These are phyloP conservation scores for Poeciliopsis paucimaculata DNA, from an alignment of 2,797 vertebrate species.

Conservation along the genomic window DNA sequence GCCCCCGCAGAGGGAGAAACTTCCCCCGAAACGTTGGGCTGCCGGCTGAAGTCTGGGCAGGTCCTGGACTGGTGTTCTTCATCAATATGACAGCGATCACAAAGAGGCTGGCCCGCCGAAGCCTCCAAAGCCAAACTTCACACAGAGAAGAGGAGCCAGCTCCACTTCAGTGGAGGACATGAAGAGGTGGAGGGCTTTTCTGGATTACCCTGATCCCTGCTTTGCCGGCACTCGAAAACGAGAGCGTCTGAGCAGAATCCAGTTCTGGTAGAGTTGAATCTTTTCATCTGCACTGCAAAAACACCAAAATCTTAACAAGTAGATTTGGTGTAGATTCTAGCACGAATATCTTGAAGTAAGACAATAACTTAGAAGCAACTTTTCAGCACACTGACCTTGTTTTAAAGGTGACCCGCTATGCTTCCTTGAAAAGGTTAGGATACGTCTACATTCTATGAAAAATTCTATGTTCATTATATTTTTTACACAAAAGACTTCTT, in stretches of 20 bases:
- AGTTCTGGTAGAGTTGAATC: slow-evolving; percentile 11
- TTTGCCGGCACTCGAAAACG: slow-evolving; percentile 42
- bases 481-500: too few relatives aligned
- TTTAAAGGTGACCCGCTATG: too few relatives aligned
- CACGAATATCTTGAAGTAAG: too few relatives aligned
- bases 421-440: too few relatives aligned
- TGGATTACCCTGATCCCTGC: slow-evolving; percentile 70
- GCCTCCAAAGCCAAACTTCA: slow-evolving; percentile 65
- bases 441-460: too few relatives aligned
- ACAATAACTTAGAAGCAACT: too few relatives aligned
- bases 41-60: slow-evolving; percentile 46
- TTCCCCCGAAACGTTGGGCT: slow-evolving; percentile 7
- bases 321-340: too few relatives aligned
- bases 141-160: slow-evolving; percentile 60
- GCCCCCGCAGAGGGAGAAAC: slow-evolving; percentile 34
- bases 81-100: slow-evolving; percentile 61
- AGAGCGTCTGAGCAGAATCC: slow-evolving; percentile 42
- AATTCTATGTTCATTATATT: too few relatives aligned
- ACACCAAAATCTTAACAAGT: too few relatives aligned
- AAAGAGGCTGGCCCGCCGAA: slow-evolving; percentile 58
- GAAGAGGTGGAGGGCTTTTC: slow-evolving; percentile 70
- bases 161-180: slow-evolving; percentile 70
- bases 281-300: background rate
- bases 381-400: too few relatives aligned
- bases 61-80: slow-evolving; percentile 48